These are phyloP conservation scores for Metridium senile DNA, from an alignment of 92 coral and sea anemone genomes.

Conservation along the genomic window DNA sequence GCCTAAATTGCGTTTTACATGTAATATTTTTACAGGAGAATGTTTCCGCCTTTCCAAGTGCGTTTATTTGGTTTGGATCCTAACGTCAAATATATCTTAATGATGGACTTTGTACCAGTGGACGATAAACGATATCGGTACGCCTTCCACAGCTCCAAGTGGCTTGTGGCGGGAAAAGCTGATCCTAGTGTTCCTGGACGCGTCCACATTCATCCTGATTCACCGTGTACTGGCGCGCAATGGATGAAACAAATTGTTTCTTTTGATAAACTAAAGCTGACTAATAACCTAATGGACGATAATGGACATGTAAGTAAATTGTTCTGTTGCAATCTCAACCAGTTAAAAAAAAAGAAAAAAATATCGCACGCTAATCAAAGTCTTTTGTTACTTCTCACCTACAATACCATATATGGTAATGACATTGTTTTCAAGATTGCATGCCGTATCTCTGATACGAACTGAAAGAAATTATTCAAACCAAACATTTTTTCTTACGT, in stretches of 20 bases:
- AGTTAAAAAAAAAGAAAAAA: too few species aligned
- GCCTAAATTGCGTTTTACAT: background rate
- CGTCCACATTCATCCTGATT: constrained; percentile 98
- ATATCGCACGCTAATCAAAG: too few species aligned
- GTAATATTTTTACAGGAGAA: constrained; percentile 65
- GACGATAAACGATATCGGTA: constrained; percentile 99
- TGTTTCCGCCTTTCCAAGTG: constrained; percentile 98
- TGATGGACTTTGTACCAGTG: constrained; percentile 99
- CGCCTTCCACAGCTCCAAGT: constrained; percentile 99
- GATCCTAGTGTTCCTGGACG: constrained; percentile 99
- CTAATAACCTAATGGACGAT: constrained; percentile 98
- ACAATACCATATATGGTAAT: too few species aligned
- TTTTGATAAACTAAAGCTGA: constrained; percentile 95
- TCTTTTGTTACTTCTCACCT: too few species aligned
- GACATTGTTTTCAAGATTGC: too few species aligned
- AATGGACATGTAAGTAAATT: constrained; percentile 99
- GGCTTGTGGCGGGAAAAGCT: constrained; percentile 99
- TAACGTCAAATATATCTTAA: constrained; percentile 86
- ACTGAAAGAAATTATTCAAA: too few species aligned
- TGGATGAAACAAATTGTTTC: constrained; percentile 99
- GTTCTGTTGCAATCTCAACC: too few species aligned
- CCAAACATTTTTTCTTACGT: too few species aligned
- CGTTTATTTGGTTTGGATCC: constrained; percentile 94
- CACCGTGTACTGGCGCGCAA: constrained; percentile 99
- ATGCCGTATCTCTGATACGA: too few species aligned